Conservation (phyloP, 2,888 invertebrate genomes). For the Tillus elongatus region DNA sequence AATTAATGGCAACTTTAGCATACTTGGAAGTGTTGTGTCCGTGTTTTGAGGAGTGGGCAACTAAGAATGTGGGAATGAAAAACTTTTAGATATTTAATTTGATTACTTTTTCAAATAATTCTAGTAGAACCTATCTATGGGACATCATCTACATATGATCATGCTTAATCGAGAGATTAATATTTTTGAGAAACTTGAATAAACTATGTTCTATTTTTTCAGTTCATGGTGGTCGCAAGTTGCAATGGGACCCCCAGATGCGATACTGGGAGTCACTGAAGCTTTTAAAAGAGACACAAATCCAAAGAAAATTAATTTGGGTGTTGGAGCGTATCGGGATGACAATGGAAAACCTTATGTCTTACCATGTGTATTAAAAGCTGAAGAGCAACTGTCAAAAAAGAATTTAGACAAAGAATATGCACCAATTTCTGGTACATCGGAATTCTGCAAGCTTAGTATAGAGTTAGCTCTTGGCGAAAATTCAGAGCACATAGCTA, state of each 20-base stretch:
- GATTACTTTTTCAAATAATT: no score
- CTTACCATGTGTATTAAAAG: conserved; percentile 78
- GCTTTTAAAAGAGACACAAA: conserved; percentile 86
- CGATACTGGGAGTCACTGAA: conserved; percentile 94
- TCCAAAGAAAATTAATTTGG: conserved; percentile 93
- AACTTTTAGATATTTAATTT: no score
- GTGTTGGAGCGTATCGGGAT: conserved; percentile 94
- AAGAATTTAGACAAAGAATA: conserved; percentile 88
- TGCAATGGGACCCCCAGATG: conserved; percentile 95
- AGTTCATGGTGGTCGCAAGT: conserved; percentile 85
- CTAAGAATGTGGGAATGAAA: no score
- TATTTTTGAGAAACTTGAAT: no score
- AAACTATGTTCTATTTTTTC: conserved; percentile 20
- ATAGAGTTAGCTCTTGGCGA: conserved; percentile 85
- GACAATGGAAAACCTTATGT: conserved; percentile 95
- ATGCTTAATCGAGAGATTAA: no score
- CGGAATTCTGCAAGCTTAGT: conserved; percentile 75
- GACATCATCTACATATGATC: no score
- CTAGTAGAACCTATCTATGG: no score
- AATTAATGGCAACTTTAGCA: no score
- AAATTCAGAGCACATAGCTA: conserved; percentile 55
- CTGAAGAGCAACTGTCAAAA: conserved; percentile 64
- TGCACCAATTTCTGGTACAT: conserved; percentile 79
- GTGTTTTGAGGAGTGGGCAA: no score
- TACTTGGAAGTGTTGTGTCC: no score